phyloP scores from a whole-genome alignment of 2,113 vertebrate species.

The Platycercus adscitus region DNA sequence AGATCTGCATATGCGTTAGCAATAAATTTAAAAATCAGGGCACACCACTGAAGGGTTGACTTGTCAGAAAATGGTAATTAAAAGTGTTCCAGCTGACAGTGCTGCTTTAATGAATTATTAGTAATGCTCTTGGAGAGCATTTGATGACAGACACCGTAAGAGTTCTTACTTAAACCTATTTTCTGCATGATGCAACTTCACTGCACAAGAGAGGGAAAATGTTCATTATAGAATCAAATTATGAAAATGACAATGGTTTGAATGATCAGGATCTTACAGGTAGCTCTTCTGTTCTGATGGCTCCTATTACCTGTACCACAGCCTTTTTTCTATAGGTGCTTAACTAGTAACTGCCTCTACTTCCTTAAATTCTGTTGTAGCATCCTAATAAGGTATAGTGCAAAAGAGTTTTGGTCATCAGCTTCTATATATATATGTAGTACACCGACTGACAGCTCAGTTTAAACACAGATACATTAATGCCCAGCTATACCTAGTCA shows the following conservation, averaged over 20 bases:
- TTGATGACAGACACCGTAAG: not conserved
- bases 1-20: not conserved
- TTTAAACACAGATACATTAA: not conserved
- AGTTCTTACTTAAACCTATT: conserved; percentile 47
- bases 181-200: conserved; percentile 16
- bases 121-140: not conserved
- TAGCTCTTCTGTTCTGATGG: not conserved
- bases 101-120: conserved; percentile 62
- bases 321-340: not conserved
- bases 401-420: not conserved
- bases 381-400: not conserved
- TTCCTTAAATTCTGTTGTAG: not conserved
- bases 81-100: conserved; percentile 47
- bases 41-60: conserved; percentile 31
- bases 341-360: not conserved
- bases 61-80: conserved; percentile 59
- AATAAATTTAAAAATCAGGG: conserved; percentile 48
- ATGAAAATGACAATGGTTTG: not conserved
- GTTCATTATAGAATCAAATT: not conserved
- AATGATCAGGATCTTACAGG: not conserved
- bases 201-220: not conserved
- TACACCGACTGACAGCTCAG: not conserved
- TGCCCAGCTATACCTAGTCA: not conserved
- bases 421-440: fast-evolving
- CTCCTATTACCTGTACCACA: not conserved